Base-by-base conservation (phyloP, 92 coral and sea anemone species). In the Porites evermanni region DNA sequence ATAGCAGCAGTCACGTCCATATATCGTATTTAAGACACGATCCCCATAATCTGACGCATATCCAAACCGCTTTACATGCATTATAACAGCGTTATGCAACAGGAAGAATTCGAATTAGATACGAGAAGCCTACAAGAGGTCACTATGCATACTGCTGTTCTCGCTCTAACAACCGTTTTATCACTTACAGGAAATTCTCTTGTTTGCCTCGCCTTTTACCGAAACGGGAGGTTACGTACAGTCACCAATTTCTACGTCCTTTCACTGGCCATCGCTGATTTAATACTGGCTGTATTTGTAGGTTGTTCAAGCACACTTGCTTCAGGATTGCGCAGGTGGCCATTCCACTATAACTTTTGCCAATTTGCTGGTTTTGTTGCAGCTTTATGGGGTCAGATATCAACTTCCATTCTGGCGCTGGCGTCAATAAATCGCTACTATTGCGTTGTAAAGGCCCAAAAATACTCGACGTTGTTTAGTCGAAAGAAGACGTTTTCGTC, bases 151-250 rank as follows among this genome's bases (percentile, higher is more conserved):
- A 63, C 67, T 16, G 67, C n/a, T 14, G 6, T 63, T 63, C 67
- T 63, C 1, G 67, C 67, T n/a, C 51, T 69, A 19, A 38, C 38
- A 47, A 69, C 51, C 12, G 14, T 12, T 38, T 24, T 69, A 23
- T 69, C 74, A 24, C 10, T 69, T 0, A 8, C 74, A 8, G 74
- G 74, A 38, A 69, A 69, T 47, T 23, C 74, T 10, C 74, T 69
- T 19, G 74, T 69, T 69, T 69, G 74, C 17, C 5, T 69, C 47
- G 74, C 74, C 12, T 23, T 69, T 10, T 69, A 69, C 74, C 51
- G 74, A 69, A 67, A 67, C 71, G 1, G 71, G 13, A n/a, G 71
- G 19, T 24, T 19, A 21, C 71, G 71, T 10, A 67, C 71, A 10
- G 14, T 67, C 32, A 67, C 71, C 26, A 67, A 56, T 56, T 56